phyloP scores from a whole-genome alignment of 2,113 vertebrate genomes.

The Cheirogaleus medius region DNA sequence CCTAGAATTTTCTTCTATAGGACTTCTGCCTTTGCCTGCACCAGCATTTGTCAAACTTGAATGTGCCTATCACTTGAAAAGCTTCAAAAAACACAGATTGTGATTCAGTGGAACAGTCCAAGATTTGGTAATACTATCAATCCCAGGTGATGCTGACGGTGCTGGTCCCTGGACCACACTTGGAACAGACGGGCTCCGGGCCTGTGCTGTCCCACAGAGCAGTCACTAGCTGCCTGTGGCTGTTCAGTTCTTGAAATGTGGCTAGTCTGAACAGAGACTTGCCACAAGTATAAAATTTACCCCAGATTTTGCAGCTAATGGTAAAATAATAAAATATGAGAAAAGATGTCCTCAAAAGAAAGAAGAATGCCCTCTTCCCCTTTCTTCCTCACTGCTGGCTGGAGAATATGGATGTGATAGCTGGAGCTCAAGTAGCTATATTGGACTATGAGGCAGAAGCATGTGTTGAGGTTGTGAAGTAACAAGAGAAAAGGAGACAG shows the following conservation, averaged over 20 bases:
- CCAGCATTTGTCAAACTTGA: background rate
- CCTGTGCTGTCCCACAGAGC: rapidly evolving
- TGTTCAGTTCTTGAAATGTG: background rate
- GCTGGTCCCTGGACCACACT: background rate
- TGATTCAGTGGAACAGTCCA: background rate
- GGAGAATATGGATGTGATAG: background rate
- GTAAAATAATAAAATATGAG: background rate
- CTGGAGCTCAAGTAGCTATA: background rate
- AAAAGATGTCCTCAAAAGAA: background rate
- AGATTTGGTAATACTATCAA: background rate
- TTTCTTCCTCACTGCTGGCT: background rate
- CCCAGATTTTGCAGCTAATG: background rate
- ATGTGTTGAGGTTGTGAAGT: background rate
- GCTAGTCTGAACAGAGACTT: background rate
- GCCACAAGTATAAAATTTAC: background rate
- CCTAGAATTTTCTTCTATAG: background rate
- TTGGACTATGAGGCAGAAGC: background rate
- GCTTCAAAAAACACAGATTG: background rate
- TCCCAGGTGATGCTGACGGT: background rate
- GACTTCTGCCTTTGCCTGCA: background rate
- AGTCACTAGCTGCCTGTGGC: rapidly evolving
- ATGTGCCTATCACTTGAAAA: background rate
- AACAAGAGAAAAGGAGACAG: background rate
- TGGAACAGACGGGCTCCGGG: background rate
- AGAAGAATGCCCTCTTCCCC: background rate